Conservation (phyloP, 2,113 vertebrate species). For the Pluvianellus socialis region DNA sequence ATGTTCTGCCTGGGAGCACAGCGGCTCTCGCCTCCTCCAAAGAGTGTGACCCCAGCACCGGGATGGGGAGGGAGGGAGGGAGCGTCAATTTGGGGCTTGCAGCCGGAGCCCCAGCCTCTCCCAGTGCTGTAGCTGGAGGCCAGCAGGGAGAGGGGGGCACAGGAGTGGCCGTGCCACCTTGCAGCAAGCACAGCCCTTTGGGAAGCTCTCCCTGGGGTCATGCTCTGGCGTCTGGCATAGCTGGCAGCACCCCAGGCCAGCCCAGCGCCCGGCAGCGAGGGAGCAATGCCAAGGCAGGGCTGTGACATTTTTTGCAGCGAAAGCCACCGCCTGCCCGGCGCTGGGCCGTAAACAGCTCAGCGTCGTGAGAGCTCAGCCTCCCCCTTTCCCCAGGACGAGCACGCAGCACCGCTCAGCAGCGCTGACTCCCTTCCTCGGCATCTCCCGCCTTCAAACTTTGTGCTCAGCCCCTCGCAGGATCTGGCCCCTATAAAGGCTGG, state of each 20-base stretch:
- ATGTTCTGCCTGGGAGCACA: not conserved
- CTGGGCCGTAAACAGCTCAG: slow-evolving; percentile 5
- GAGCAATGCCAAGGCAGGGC: not conserved
- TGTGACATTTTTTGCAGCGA: not conserved
- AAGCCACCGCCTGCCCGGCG: not conserved
- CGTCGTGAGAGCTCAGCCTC: not conserved
- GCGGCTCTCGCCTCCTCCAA: not conserved
- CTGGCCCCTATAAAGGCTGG: not conserved
- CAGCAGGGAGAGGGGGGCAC: not conserved
- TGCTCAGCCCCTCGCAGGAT: not conserved
- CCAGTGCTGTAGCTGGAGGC: not conserved
- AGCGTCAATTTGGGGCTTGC: fast-evolving
- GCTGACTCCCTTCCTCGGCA: not conserved
- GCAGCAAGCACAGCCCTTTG: not conserved
- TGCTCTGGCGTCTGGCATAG: fast-evolving
- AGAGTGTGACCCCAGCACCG: fast-evolving
- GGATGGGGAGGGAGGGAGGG: too few species aligned
- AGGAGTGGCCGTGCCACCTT: not conserved
- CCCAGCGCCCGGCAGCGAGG: not conserved
- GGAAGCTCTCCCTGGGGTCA: not conserved
- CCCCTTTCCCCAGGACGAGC: not conserved
- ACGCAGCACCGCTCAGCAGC: not conserved
- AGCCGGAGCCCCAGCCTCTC: not conserved
- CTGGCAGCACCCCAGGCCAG: not conserved
- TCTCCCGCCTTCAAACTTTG: slow-evolving; percentile 7